Evolutionary conservation across 2,888 invertebrate species (phyloP), one percentile per base, ranked within the genome.

Genomic region (Galeruca laticollis): DNA sequence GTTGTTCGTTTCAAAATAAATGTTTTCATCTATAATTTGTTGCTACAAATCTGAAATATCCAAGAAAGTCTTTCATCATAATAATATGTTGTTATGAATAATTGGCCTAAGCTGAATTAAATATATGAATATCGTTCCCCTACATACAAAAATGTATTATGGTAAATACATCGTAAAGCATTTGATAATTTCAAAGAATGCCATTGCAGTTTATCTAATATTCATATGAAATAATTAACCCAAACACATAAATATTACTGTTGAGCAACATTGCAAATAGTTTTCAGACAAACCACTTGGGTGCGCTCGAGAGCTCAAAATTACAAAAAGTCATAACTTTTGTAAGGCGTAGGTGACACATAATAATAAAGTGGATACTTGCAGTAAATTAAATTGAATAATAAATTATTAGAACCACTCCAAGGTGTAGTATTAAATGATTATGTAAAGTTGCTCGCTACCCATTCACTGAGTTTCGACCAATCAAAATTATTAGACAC

Each of bases 291-390:
- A 47, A n/a, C 54, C 26, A 47, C 31, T 31, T 57, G 35, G 56
- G 56, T 57, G 56, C 56, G 56, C 35, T 57, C 33, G 15, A 57
- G 35, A 35, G 33, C 35, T 57, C 56, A 57, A 57, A 33, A 31
- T 57, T 35, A 35, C 47, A 35, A 65, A 71, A 68, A 65, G 64
- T 52, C 66, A 73, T 73, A 71, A 71, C 70, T 69, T 68, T 43
- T 40, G 21, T 57, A 40, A 54, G 57, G 71, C 70, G 73, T 73
- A 68, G 73, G 73, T 72, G 73, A 62, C 59, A 49, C 40, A 20
- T 62, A 60, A 65, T 72, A 71, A 68, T 64, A 64, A 56, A 64
- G 64, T 65, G 43, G 62, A 71, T 68, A 59, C 69, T 69, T 33
- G 68, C 33, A 37, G 65, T 60, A 60, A 65, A 65, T 64, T 68